Evolutionary conservation across 30 jellyfish, hydroid and myxozoan species (phyloP), one percentile per base, ranked within the genome.

Genomic region (Pseudorhiza aurosa): DNA sequence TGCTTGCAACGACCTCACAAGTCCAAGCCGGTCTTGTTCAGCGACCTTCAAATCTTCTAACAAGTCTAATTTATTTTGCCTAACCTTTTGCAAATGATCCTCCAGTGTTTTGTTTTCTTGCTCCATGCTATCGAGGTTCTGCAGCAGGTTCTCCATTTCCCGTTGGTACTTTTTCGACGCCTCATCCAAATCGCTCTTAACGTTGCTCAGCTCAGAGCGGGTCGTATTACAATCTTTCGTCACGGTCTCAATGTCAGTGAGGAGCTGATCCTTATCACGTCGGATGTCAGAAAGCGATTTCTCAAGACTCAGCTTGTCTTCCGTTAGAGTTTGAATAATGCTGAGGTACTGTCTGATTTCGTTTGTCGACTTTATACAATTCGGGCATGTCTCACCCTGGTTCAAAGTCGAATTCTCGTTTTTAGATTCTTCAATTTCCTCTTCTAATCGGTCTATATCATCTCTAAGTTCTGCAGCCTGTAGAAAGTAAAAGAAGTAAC

Each of bases 321-420:
- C 99, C 9, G 99, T 94, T 65, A 94, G 89, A 82, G 90, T 90
- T 42, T 94, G 97, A n/a, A 94, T 87, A 75, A 94, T 94, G 64
- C 92, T 58, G 15, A 94, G 90, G 58, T 94, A 94, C 14, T 85
- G 90, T 25, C 97, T 91, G 2, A 88, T 87, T 69, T 94, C 99
- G 49, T 53, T 84, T 24, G 89, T 72, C 39, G 94, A 77, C 65
- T 81, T 60, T 17, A 59, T 40, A 70, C 98, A 92, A 30, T 92
- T 72, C 18, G 77, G 12, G 39, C 98, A 92, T 27, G 78, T 26
- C 19, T 84, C 87, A 4, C 85, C 72, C 60, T 84, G 95, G 33
- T 53, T 69, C 25, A 40, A 25, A 2, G 82, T 71, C 4, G 75
- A 29, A 35, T 60, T 81, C 1, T 47, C 72, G 2, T 73, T 45